These are phyloP conservation scores for Callipepla squamata DNA, from an alignment of 2,113 vertebrate species.

Conservation along the genomic window DNA sequence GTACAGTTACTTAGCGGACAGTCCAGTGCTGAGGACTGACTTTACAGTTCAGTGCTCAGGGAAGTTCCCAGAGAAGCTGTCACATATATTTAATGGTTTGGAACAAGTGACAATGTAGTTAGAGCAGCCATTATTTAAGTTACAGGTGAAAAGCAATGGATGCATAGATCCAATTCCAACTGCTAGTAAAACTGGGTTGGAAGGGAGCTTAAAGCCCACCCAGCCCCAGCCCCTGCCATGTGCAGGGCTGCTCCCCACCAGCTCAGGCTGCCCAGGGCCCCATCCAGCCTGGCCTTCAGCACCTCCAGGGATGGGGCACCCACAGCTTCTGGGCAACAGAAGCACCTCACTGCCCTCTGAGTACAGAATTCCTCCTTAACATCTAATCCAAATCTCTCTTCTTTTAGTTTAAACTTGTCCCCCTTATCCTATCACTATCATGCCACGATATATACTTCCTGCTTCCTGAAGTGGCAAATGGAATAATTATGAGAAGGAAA, in stretches of 20 bases:
- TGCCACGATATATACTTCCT: neutral
- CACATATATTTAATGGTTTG: neutral
- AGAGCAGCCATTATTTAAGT: neutral
- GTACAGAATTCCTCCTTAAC: neutral
- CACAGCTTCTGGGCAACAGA: too few species aligned
- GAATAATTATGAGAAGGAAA: neutral
- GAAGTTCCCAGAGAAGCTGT: neutral
- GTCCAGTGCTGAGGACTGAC: neutral
- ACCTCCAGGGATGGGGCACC: neutral
- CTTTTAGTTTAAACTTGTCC: neutral
- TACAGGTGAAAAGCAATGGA: neutral
- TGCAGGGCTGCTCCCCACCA: too few species aligned
- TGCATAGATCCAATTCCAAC: neutral
- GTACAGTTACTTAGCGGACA: neutral
- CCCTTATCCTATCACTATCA: neutral
- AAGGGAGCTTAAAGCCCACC: neutral
- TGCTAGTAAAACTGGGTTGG: neutral
- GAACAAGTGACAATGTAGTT: neutral
- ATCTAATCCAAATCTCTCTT: neutral
- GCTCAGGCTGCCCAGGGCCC: neutral
- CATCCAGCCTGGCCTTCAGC: neutral
- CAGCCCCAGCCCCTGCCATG: neutral
- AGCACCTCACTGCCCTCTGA: neutral
- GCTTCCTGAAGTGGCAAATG: neutral
- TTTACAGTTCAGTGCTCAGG: neutral